Evolutionary conservation across 1,140 invertebrate genomes (phyloP).

Genomic region (Parapsyche elsis): DNA sequence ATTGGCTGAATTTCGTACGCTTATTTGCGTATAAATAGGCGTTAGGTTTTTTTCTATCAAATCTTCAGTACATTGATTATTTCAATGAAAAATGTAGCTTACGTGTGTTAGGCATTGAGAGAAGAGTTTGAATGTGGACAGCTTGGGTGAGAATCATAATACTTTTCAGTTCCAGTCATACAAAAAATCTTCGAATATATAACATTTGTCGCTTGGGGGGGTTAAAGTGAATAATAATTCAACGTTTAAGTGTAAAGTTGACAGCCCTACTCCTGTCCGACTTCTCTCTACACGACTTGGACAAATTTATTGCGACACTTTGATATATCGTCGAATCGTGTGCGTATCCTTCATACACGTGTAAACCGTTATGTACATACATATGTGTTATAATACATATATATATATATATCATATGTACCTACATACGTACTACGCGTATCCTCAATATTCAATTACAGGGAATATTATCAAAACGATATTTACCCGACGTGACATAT

Average conservation of each 20-base stretch:
- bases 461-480: not conserved
- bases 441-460: slow-evolving; percentile 8
- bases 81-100: too few species aligned
- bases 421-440: not conserved
- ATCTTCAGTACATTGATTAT: too few species aligned
- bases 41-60: too few species aligned
- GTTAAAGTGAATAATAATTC: slow-evolving; percentile 28
- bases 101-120: too few species aligned
- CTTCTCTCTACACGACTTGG: slow-evolving; percentile 15
- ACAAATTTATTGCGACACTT: slow-evolving; percentile 32
- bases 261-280: slow-evolving; percentile 18
- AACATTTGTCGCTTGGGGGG: not conserved
- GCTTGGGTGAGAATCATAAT: too few species aligned
- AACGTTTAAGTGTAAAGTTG: slow-evolving; percentile 27
- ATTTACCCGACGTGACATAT: not conserved
- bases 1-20: too few species aligned
- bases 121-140: too few species aligned
- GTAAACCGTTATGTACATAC: not conserved
- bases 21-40: too few species aligned
- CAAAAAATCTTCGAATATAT: too few species aligned
- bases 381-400: not conserved
- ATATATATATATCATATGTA: not conserved
- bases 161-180: too few species aligned
- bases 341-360: not conserved
- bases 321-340: slow-evolving; percentile 30